These are phyloP conservation scores for Polydrusus tereticollis DNA, from an alignment of 2,888 invertebrate genomes.

Conservation along the genomic window DNA sequence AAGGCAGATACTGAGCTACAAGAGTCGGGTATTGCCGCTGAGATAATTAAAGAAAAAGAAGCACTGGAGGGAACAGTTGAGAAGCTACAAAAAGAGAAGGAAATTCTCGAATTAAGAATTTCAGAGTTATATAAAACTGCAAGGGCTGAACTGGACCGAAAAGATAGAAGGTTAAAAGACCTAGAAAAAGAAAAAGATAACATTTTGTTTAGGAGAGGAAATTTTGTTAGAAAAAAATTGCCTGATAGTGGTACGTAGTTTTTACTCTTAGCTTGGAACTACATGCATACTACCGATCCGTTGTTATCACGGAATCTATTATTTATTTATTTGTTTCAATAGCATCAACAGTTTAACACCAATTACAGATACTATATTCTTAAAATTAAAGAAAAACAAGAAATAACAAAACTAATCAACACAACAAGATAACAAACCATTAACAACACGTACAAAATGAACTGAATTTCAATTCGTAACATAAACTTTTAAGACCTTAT, in stretches of 20 bases:
- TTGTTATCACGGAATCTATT: too few relatives aligned
- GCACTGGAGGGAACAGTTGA: slow-evolving; percentile 56
- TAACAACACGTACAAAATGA: too few relatives aligned
- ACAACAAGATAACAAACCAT: too few relatives aligned
- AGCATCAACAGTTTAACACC: too few relatives aligned
- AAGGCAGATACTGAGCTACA: not conserved
- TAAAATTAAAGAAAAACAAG: too few relatives aligned
- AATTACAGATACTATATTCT: too few relatives aligned
- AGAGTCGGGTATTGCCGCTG: too few relatives aligned
- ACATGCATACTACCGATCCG: too few relatives aligned
- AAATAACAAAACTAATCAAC: too few relatives aligned
- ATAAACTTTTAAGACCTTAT: too few relatives aligned
- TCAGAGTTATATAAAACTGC: slow-evolving; percentile 69
- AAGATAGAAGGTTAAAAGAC: slow-evolving; percentile 66
- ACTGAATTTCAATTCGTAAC: too few relatives aligned
- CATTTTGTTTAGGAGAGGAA: slow-evolving; percentile 32
- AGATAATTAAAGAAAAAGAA: slow-evolving; percentile 58
- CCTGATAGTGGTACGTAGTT: slow-evolving; percentile 5
- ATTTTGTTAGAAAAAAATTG: not conserved
- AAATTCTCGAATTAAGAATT: slow-evolving; percentile 65
- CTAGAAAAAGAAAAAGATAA: slow-evolving; percentile 60
- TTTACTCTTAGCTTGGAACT: not conserved
- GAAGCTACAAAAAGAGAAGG: slow-evolving; percentile 60
- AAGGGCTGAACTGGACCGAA: slow-evolving; percentile 67
- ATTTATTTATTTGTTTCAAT: too few relatives aligned